These are phyloP conservation scores for Epistrophe grossulariae DNA, from an alignment of 2,888 invertebrate genomes.

Conservation along the genomic window DNA sequence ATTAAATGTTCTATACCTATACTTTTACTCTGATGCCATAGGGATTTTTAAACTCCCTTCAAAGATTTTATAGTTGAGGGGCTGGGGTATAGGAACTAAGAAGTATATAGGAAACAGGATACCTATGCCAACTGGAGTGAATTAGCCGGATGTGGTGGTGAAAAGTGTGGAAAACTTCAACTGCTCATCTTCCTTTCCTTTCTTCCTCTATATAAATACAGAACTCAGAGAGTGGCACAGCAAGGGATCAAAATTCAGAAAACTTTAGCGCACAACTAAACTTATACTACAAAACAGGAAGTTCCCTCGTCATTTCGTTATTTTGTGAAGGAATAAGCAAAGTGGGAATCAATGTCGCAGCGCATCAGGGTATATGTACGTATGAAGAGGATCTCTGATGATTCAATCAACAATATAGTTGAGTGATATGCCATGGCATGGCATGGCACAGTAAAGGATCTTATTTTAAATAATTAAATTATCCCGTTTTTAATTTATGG, in stretches of 20 bases:
- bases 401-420: conserved; percentile 57
- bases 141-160: conserved; percentile 71
- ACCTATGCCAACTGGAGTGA: conserved; percentile 49
- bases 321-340: conserved; percentile 34
- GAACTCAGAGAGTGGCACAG: conserved; percentile 1
- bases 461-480: conserved; percentile 68
- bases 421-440: conserved; percentile 46
- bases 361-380: neutral
- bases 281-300: conserved; percentile 44
- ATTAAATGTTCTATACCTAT: conserved; percentile 68
- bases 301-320: conserved; percentile 46
- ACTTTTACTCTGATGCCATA: conserved; percentile 12
- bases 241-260: conserved; percentile 39
- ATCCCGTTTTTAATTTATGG: conserved; percentile 66
- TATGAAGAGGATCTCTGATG: conserved; percentile 38
- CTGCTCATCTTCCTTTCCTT: too few relatives aligned
- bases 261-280: conserved; percentile 53
- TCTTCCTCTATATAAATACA: neutral
- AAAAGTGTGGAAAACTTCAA: conserved; percentile 69
- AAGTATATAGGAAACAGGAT: conserved; percentile 19
- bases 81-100: neutral
- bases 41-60: conserved; percentile 30
- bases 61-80: neutral
- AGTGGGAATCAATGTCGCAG: conserved; percentile 72
- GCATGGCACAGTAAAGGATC: conserved; percentile 13